Base-by-base conservation (phyloP, 2,113 vertebrate species). In the Tenebrosternarchus preto region DNA sequence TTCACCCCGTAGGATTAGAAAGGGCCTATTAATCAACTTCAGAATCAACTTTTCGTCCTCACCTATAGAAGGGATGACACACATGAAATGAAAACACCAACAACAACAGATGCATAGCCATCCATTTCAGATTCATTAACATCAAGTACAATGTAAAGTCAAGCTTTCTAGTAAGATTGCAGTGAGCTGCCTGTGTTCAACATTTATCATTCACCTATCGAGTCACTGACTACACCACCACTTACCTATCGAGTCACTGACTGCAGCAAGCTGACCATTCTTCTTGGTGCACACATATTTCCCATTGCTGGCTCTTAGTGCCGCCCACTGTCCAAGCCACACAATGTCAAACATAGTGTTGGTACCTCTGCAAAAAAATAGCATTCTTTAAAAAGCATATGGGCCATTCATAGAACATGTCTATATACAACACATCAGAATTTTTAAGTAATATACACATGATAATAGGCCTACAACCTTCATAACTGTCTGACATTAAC, bases 271-370 rank as follows among this genome's bases (percentile, higher is more conserved):
- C 89, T 98, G 97, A 36, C 97, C 96, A 0, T 98, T 99, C 91
- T 94, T 96, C 93, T 98, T 99, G 87, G 93, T 96, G 91, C 95
- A 96, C 84, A 98, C 89, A 1, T 97, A 99, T 86, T 97, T 97
- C 59, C 95, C 96, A 1, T 98, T 98, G 91, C 92, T 94, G 80
- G 97, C 96, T 19, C 93, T 94, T 78, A 98, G 91, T 22, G 95
- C 96, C 89, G 98, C 94, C 66, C 94, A 93, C 81, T 93, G 93
- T 83, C 94, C 94, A 0, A 95, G 92, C 96, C 97, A 99, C 90
- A 98, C 95, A 69, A 98, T 90, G 85, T 97, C 94, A 56, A 99
- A 99, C 96, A 97, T 94, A 85, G 92, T 94, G 88, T 90, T 92
- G 79, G 94, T 93, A 80, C 95, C 94, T 2, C 97, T 99, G 88